Evolutionary conservation across 2,113 vertebrate species (phyloP).

Genomic region (Scalopus aquaticus): DNA sequence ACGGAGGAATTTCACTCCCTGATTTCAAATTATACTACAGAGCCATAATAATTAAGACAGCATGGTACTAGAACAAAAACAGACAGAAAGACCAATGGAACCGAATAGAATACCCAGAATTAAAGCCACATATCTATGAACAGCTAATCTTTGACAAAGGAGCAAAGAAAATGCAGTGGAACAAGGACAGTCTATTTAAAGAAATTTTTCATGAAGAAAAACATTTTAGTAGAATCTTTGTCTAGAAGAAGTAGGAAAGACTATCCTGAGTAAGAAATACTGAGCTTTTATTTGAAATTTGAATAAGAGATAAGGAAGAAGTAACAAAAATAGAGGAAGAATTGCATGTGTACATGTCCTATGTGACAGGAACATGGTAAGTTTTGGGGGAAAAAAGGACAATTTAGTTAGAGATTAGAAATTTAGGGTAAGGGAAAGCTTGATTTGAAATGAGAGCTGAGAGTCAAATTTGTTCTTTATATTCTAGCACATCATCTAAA

Average conservation of each 20-base stretch:
- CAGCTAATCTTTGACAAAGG: no score
- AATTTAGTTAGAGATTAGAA: not conserved
- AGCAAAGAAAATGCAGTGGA: no score
- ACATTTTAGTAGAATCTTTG: not conserved
- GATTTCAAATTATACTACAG: no score
- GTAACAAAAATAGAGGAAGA: accelerated
- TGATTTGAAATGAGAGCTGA: not conserved
- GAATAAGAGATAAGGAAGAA: not conserved
- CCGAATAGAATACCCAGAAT: no score
- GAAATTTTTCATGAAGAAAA: not conserved
- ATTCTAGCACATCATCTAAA: not conserved
- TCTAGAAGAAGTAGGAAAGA: not conserved
- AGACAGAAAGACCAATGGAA: no score
- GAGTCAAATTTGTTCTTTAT: not conserved
- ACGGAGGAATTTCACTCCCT: no score
- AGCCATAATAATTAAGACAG: no score
- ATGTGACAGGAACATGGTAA: not conserved
- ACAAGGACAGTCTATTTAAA: no score
- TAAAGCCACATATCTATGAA: no score
- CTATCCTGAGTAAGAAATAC: not conserved
- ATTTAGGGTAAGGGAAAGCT: not conserved
- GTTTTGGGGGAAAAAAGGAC: not conserved
- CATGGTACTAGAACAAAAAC: no score
- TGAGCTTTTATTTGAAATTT: not conserved
- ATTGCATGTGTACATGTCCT: accelerated